Conservation (phyloP, 2,888 invertebrate genomes). For the Anarsia innoxiella region DNA sequence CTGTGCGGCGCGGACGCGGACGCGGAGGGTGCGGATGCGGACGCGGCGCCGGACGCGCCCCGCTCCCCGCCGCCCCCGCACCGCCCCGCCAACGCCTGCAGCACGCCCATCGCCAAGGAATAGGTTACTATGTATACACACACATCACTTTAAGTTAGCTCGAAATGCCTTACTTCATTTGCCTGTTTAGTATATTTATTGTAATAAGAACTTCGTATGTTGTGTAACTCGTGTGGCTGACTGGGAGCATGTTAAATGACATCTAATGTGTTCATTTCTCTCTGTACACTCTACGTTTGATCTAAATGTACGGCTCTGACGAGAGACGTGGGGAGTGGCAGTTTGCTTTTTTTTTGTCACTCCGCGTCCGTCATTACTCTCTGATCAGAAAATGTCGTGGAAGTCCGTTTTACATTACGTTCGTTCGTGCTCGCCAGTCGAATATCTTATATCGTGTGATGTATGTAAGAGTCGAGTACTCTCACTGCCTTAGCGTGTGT, state of each 20-base stretch:
- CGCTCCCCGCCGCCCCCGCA: slow-evolving; percentile 25
- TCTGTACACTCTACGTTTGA: neutral
- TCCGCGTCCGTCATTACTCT: too few species aligned
- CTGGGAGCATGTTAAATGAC: too few species aligned
- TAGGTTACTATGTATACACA: too few species aligned
- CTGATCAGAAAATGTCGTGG: too few species aligned
- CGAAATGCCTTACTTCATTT: too few species aligned
- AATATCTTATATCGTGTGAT: neutral
- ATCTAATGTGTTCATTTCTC: neutral
- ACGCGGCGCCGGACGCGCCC: slow-evolving; percentile 11
- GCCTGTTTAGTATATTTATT: neutral
- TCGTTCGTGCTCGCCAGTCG: neutral
- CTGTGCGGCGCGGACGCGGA: slow-evolving; percentile 32
- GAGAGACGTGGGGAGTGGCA: too few species aligned
- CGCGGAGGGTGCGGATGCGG: slow-evolving; percentile 15
- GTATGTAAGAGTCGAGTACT: neutral
- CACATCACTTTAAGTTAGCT: too few species aligned
- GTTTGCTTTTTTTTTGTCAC: too few species aligned
- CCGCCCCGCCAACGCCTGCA: slow-evolving; percentile 42
- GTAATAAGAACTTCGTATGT: too few species aligned
- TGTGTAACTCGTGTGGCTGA: too few species aligned
- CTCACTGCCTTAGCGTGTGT: slow-evolving; percentile 49
- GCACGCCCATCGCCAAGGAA: slow-evolving; percentile 59
- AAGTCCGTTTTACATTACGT: too few species aligned
- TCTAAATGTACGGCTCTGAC: neutral